Percentiles rank a stretch among this genome's conserved stretches.
Evolutionary conservation across 2,888 invertebrate species (phyloP).

Genomic region (Cheilosia soror): DNA sequence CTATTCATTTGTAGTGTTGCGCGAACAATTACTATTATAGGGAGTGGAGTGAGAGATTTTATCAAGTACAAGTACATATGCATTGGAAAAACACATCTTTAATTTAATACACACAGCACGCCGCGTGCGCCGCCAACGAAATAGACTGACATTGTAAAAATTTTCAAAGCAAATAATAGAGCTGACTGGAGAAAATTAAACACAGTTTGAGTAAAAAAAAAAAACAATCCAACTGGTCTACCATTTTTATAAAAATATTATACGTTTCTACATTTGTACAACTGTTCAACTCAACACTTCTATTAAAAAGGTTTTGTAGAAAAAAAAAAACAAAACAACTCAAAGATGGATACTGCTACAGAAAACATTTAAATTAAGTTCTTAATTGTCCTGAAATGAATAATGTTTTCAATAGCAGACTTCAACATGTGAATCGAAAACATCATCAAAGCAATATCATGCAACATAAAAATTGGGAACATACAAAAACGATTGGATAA

Average conservation of each 20-base stretch:
- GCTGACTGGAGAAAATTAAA: conserved; percentile 15
- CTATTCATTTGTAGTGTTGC: conserved; percentile 36
- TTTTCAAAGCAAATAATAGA: conserved; percentile 14
- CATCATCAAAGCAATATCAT: no score
- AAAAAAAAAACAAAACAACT: no score
- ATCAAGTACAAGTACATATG: conserved; percentile 52
- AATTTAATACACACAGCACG: background rate
- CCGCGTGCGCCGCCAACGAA: conserved; percentile 12
- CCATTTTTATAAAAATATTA: conserved; percentile 1
- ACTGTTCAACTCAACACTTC: no score
- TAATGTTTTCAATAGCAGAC: no score
- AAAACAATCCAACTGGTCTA: conserved; percentile 27
- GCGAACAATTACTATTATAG: conserved; percentile 43
- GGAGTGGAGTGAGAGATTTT: conserved; percentile 35
- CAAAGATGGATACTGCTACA: no score
- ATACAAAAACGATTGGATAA: no score
- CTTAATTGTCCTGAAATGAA: no score
- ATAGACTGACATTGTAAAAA: conserved; percentile 41
- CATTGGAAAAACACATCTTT: conserved; percentile 40
- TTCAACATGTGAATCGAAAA: no score
- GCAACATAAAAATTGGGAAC: no score
- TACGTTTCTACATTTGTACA: no score
- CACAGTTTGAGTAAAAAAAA: conserved; percentile 24
- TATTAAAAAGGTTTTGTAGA: no score
- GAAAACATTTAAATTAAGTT: no score